Conservation (phyloP, 2,797 vertebrate genomes). For the Pitangus sulphuratus region DNA sequence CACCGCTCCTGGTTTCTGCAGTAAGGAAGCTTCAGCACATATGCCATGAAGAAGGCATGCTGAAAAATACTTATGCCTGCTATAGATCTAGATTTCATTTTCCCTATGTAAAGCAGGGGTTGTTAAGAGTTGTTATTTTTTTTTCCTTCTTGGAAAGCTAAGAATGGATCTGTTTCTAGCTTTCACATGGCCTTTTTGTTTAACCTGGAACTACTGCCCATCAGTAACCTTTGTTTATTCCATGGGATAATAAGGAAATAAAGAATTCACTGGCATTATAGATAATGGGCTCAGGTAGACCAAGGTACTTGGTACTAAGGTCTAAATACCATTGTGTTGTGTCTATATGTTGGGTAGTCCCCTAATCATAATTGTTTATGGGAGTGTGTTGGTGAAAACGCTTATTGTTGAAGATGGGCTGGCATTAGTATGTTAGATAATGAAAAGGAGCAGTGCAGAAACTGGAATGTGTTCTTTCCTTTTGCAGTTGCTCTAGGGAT, state of each 20-base stretch:
- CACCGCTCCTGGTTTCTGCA: background rate
- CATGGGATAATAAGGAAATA: background rate
- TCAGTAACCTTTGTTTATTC: background rate
- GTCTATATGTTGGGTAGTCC: background rate
- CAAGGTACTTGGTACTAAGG: background rate
- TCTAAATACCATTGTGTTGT: background rate
- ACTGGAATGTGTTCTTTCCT: background rate
- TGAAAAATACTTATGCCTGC: background rate
- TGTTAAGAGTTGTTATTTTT: background rate
- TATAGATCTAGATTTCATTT: background rate
- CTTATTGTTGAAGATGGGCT: background rate
- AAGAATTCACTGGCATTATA: background rate
- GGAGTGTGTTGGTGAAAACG: background rate
- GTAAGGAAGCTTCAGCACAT: background rate
- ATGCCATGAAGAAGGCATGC: background rate
- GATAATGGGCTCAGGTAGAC: background rate
- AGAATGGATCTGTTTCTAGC: background rate
- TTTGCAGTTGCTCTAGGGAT: background rate
- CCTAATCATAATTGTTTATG: background rate
- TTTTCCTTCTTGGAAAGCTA: background rate
- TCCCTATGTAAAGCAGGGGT: rapidly evolving
- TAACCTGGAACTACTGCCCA: background rate
- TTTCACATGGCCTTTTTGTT: background rate
- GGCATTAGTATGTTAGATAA: background rate
- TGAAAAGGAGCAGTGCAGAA: background rate